phyloP scores from a whole-genome alignment of 2,113 vertebrate genomes.

The Colistium nudipinnis region DNA sequence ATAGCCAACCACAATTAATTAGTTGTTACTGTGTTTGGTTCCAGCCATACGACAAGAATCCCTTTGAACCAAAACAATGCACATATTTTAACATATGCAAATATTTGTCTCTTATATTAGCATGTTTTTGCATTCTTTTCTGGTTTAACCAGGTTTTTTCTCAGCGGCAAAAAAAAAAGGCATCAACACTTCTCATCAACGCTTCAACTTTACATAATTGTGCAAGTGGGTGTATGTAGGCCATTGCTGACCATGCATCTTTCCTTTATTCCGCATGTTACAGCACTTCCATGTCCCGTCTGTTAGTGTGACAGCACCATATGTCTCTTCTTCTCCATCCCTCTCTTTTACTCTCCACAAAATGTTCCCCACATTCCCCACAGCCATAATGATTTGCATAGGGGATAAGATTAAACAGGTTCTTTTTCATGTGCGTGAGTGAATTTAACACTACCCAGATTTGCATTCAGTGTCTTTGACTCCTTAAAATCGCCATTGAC shows the following conservation, averaged over 20 bases:
- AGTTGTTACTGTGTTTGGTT: too few species aligned
- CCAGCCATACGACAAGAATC: too few species aligned
- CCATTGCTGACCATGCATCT: slow-evolving; percentile 37
- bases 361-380: slow-evolving; percentile 7
- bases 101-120: too few species aligned
- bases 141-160: too few species aligned
- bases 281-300: slow-evolving; percentile 14
- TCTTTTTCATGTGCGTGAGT: slow-evolving; percentile 2
- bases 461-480: not conserved
- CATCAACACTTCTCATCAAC: too few species aligned
- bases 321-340: slow-evolving; percentile 22
- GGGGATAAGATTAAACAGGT: not conserved
- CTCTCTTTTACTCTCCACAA: slow-evolving; percentile 3
- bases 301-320: slow-evolving; percentile 38
- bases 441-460: not conserved
- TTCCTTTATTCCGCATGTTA: slow-evolving; percentile 21
- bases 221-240: not conserved
- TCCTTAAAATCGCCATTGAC: not conserved
- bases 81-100: too few species aligned
- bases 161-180: too few species aligned
- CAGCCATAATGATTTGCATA: not conserved
- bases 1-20: too few species aligned
- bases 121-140: too few species aligned
- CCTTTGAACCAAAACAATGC: too few species aligned
- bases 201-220: slow-evolving; percentile 3